Conservation (phyloP, 1,140 invertebrate species). For the Doryteuthis pealeii region DNA sequence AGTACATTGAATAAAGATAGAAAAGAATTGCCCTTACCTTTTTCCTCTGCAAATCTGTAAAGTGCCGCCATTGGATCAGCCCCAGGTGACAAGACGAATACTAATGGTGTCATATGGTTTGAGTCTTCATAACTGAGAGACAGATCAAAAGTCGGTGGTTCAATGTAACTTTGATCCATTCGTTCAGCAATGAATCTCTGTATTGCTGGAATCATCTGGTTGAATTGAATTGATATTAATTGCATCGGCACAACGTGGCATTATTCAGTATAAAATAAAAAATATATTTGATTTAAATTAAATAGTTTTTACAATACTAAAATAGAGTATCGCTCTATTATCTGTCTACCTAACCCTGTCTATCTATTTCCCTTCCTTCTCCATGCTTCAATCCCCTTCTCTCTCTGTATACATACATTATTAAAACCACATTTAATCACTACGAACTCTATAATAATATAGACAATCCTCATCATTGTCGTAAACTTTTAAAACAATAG, state of each 20-base stretch:
- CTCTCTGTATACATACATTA: too few species aligned
- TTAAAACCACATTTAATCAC: too few species aligned
- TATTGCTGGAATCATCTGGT: constrained; percentile 58
- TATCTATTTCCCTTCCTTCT: too few species aligned
- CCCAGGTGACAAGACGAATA: constrained; percentile 59
- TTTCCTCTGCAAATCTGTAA: constrained; percentile 60
- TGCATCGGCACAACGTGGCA: background rate
- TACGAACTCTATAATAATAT: too few species aligned
- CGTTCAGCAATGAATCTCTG: constrained; percentile 54
- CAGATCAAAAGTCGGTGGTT: constrained; percentile 60
- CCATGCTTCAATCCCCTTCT: too few species aligned
- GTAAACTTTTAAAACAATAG: too few species aligned
- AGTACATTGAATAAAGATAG: too few species aligned
- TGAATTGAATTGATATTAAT: too few species aligned
- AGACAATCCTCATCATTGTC: too few species aligned
- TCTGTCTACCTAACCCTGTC: too few species aligned
- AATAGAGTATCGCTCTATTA: background rate
- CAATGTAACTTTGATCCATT: constrained; percentile 55
- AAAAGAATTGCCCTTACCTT: constrained; percentile 38
- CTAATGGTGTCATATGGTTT: constrained; percentile 52
- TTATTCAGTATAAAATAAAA: background rate
- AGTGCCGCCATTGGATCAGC: constrained; percentile 59
- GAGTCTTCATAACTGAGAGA: constrained; percentile 57
- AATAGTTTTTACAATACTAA: background rate
- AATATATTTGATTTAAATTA: background rate